phyloP scores from a whole-genome alignment of 2,797 vertebrate species.

The Halcyon smyrnensis region DNA sequence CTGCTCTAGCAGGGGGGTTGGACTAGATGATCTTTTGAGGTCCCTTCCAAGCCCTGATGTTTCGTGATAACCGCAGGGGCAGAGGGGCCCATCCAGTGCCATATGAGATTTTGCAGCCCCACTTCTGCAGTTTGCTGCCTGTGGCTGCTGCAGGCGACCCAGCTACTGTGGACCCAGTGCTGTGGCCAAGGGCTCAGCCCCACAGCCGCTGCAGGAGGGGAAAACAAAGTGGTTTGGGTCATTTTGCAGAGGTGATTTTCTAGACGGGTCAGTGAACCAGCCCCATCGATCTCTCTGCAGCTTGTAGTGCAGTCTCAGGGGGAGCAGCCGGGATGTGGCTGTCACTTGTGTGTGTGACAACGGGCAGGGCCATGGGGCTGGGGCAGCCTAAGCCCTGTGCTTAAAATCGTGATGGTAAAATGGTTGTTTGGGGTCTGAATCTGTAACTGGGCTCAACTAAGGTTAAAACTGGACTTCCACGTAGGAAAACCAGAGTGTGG shows the following conservation, averaged over 20 bases:
- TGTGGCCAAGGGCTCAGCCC: neutral
- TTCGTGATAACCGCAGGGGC: neutral
- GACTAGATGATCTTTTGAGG: no score
- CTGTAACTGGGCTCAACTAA: neutral
- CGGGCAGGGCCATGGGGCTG: neutral
- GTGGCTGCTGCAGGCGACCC: neutral
- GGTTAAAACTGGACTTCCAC: neutral
- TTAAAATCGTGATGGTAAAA: neutral
- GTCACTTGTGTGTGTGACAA: neutral
- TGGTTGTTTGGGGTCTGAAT: neutral
- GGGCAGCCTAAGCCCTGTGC: accelerated
- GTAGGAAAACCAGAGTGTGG: accelerated
- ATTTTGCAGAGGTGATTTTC: neutral
- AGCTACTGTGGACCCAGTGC: neutral
- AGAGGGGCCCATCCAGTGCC: neutral
- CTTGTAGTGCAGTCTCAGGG: accelerated
- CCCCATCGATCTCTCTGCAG: accelerated
- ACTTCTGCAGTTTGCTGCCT: neutral
- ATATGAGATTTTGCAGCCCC: accelerated
- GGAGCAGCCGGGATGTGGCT: neutral
- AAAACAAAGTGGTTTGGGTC: neutral
- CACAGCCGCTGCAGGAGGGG: accelerated
- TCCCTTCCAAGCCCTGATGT: no score
- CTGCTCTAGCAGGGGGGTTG: no score
- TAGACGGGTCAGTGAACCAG: neutral